A percentile compares a stretch with the other conserved stretches of the same genome.
phyloP scores from a whole-genome alignment of 2,113 vertebrate genomes.

The Callocephalon fimbriatum region DNA sequence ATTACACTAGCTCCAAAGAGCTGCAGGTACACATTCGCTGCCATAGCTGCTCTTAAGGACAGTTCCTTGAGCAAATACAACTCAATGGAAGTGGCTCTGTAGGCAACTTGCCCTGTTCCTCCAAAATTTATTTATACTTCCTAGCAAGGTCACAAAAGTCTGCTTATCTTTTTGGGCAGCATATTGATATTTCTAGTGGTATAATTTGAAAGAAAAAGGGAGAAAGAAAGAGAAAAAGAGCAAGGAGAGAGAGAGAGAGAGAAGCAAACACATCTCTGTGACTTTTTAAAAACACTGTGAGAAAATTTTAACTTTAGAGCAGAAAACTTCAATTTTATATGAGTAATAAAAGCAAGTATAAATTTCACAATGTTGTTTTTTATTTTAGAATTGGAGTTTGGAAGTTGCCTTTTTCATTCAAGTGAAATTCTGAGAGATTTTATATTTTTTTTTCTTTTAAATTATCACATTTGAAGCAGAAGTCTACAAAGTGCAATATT shows the following conservation, averaged over 20 bases:
- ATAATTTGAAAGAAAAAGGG: neutral
- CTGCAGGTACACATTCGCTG: neutral
- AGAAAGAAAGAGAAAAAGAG: neutral
- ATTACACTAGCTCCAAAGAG: neutral
- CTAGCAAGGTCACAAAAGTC: neutral
- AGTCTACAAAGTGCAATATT: neutral
- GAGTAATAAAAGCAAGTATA: neutral
- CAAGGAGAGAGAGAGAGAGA: neutral
- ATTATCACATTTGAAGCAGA: neutral
- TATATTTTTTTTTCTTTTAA: neutral
- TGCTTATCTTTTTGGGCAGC: neutral
- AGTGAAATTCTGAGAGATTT: neutral
- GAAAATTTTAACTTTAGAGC: neutral
- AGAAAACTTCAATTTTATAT: neutral
- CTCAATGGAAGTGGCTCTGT: neutral
- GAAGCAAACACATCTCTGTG: neutral
- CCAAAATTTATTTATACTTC: neutral
- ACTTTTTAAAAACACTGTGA: neutral
- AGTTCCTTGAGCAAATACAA: neutral
- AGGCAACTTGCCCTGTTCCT: neutral
- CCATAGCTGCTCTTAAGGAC: neutral
- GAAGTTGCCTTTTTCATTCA: conserved; percentile 2
- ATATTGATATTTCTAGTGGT: neutral
- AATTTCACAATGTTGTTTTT: neutral
- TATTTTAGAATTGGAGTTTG: conserved; percentile 6